Evolutionary conservation across 1,140 invertebrate genomes (phyloP), one percentile per base, ranked within the genome.

Genomic region (Drosophila aff.): DNA sequence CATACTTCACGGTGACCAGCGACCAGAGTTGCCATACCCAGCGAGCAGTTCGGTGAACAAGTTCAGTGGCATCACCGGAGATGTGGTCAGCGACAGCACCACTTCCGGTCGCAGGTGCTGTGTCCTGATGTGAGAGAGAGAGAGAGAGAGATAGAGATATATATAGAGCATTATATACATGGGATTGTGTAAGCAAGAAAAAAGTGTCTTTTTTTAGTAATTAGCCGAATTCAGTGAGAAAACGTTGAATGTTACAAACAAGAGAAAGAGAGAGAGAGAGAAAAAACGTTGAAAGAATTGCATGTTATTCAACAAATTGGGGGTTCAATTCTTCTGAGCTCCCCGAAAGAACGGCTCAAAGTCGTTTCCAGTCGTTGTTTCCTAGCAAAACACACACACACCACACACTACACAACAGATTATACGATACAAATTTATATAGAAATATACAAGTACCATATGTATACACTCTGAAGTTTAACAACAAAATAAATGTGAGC

Each of bases 61-160:
- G 67, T 96, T 96, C 78, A 95, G 95, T 40, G 95, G 95, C 11
- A 94, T 95, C 73, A 96, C 95, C 4, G 94, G 94, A 47, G 95
- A 96, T 74, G 95, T 95, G 77, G 93, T 96, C 62, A 94, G 95
- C 55, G 95, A 95, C 74, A 95, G 94, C 91, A 93, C 94, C 46
- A 94, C 94, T 71, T 94, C 95, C 50, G 85, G 85, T 69, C 95
- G 95, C 92, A 93, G 94, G 64, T 96, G 96, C 91, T 96, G 96
- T 81, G 62, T 73, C 38, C 63, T 93, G n/a, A 93, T 93, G 92
- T 93, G n/a, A 89, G 41, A 21, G 18, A 41, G 28, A 65, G 23
- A 47, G 46, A 53, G 15, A 33, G 31, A 40, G 33, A 40, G 23
- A 23, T 46, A 38, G 16, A 36, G 33, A 26, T 41, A 46, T 46